phyloP scores from a whole-genome alignment of 2,113 vertebrate genomes.

The Mesoclemmys tuberculata region DNA sequence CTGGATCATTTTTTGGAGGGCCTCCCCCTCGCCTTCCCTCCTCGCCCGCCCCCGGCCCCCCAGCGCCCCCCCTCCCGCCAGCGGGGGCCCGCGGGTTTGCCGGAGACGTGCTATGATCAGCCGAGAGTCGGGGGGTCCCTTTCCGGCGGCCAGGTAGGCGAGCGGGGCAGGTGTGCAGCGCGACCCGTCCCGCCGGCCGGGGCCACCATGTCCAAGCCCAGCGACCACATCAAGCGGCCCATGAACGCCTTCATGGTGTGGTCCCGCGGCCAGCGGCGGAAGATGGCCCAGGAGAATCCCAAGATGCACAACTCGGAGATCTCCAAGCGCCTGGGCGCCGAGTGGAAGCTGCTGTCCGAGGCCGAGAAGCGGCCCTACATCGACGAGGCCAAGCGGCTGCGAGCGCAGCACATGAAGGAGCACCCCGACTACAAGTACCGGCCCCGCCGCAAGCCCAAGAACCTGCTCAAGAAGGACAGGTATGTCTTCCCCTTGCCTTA shows the following conservation, averaged over 20 bases:
- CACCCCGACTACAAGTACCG: constrained; percentile 99
- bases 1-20: constrained; percentile 57
- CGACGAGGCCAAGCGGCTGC: constrained; percentile 96
- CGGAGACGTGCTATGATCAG: constrained; percentile 85
- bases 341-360: constrained; percentile 98
- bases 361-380: constrained; percentile 98
- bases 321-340: constrained; percentile 96
- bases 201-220: constrained; percentile 94
- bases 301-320: constrained; percentile 99
- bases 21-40: background rate
- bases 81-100: constrained; percentile 18
- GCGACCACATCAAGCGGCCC: constrained; percentile 98
- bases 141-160: constrained; percentile 11
- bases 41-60: background rate
- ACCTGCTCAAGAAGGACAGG: constrained; percentile 99
- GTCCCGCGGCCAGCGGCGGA: constrained; percentile 97
- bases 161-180: background rate
- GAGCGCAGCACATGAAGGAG: constrained; percentile 99
- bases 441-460: constrained; percentile 98
- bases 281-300: constrained; percentile 99
- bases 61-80: background rate
- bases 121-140: constrained; percentile 68
- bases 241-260: constrained; percentile 99
- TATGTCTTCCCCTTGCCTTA: constrained; percentile 99
- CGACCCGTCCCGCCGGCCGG: constrained; percentile 47